Evolutionary conservation across 2,797 vertebrate species (phyloP).

Genomic region (Micrastur ruficollis): DNA sequence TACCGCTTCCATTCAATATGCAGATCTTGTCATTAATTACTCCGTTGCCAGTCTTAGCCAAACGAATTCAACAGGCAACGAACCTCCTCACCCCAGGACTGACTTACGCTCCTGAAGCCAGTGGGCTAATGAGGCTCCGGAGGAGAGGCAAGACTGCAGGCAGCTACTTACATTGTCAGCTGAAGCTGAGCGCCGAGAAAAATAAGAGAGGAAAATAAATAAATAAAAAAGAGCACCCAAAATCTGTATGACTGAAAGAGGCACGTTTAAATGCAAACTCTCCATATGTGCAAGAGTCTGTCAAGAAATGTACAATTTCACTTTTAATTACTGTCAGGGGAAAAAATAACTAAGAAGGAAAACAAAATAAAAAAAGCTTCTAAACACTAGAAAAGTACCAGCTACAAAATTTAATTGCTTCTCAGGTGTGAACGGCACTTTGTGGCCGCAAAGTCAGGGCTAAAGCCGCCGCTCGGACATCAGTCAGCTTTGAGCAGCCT

Average conservation of each 20-base stretch:
- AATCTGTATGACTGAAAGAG: conserved; percentile 69
- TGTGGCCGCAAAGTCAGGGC: neutral
- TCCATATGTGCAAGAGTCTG: conserved; percentile 70
- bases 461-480: accelerated
- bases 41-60: neutral
- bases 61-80: neutral
- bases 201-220: neutral
- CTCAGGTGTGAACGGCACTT: neutral
- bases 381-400: neutral
- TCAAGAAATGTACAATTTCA: conserved; percentile 66
- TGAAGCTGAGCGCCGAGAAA: neutral
- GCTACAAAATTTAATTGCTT: neutral
- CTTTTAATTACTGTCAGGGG: conserved; percentile 64
- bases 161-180: neutral
- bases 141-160: neutral
- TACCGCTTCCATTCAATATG: neutral
- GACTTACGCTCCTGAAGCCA: neutral
- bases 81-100: neutral
- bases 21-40: conserved; percentile 13
- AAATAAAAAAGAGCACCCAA: conserved; percentile 59
- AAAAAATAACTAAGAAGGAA: conserved; percentile 51
- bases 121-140: neutral
- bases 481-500: neutral
- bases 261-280: conserved; percentile 66
- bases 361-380: conserved; percentile 34